phyloP scores from a whole-genome alignment of 2,888 invertebrate genomes.

The Lithophane socia region DNA sequence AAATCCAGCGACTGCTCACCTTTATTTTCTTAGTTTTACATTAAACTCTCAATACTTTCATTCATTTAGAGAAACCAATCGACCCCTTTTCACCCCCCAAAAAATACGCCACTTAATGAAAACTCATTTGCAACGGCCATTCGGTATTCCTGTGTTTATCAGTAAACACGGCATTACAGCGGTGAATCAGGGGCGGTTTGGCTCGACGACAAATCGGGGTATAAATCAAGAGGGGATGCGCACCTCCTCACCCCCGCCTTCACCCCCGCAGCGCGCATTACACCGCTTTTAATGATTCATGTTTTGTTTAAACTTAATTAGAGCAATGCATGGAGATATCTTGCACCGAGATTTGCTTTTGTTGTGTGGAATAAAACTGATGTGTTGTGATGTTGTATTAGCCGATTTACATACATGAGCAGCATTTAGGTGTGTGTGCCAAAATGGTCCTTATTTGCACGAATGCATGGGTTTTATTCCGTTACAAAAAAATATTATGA shows the following conservation, averaged over 20 bases:
- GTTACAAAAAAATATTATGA: background rate
- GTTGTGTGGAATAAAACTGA: constrained; percentile 43
- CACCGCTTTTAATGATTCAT: constrained; percentile 71
- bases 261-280: constrained; percentile 52
- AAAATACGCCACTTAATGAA: constrained; percentile 57
- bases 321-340: constrained; percentile 58
- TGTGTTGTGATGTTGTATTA: background rate
- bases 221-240: constrained; percentile 76
- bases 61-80: constrained; percentile 14
- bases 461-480: too few species aligned
- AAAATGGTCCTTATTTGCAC: constrained; percentile 7
- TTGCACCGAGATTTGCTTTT: constrained; percentile 59
- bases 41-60: background rate
- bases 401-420: background rate
- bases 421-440: background rate
- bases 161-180: constrained; percentile 69
- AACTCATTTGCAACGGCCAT: constrained; percentile 63
- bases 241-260: constrained; percentile 32
- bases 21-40: background rate
- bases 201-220: constrained; percentile 79
- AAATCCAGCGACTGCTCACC: background rate
- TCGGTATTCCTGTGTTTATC: constrained; percentile 66
- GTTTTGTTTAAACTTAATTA: constrained; percentile 71
- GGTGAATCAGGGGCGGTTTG: constrained; percentile 78
- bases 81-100: background rate